Evolutionary conservation across 2,797 vertebrate genomes (phyloP), one percentile per base, ranked within the genome.

Genomic region (Typhlichthys subterraneus): DNA sequence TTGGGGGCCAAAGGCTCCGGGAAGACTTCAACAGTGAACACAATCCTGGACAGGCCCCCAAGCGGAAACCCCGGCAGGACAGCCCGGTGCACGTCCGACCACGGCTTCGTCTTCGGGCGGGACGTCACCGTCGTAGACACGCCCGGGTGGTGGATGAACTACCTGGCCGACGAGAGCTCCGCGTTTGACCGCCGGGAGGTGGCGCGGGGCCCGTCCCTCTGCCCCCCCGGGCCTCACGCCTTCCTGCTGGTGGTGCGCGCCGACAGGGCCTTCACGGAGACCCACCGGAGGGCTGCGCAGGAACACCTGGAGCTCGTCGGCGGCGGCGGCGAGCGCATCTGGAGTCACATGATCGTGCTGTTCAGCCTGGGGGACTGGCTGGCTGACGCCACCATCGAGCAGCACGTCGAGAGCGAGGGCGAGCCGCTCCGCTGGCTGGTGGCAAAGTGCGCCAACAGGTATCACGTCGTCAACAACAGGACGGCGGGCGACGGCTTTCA

Each of bases 161-260:
- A 85, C 78, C 85, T 83, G 63, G 14, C 65, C 2, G 56, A 77
- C 0, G 80, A 91, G 64, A 90, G 51, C 7, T 29, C 88, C 2
- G 2, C 50, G 15, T 89, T 90, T 1, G 87, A 91, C 72, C 69
- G 19, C 6, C 52, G 85, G 77, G 81, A 91, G 88, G 7, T 89
- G 58, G 56, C 60, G n/a, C 45, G 87, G 15, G 80, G 92, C 8
- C 29, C 77, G 53, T 82, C 78, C 1, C 80, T 89, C 12, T 90
- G 85, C 3, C 86, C 78, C n/a, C 92, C 91, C 0, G 93, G 92
- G 14, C 92, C 93, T n/a, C 90, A 94, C 0, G 79, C 82, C 66
- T 78, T 94, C 61, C 84, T 94, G 52, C 81, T 94, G 67, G 85
- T 89, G 59, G 72, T 91, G 38, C 92, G 90, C 1, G 72, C 80